These are phyloP conservation scores for Anadara kagoshimensis DNA, from an alignment of 1,140 invertebrate genomes.

Conservation along the genomic window DNA sequence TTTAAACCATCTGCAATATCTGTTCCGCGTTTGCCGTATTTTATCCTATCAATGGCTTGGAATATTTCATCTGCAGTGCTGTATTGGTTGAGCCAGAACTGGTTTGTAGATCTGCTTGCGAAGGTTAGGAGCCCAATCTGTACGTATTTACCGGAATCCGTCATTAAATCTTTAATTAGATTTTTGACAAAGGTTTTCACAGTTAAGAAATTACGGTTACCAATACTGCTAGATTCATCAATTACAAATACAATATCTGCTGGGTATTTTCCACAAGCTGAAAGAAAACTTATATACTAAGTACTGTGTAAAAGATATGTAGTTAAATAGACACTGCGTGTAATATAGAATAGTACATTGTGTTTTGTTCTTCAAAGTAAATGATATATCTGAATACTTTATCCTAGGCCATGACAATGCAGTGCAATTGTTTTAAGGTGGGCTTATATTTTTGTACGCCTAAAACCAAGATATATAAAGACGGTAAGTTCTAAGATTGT, in stretches of 20 bases:
- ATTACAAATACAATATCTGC: constrained; percentile 63
- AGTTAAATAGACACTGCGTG: too few species aligned
- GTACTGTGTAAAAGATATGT: too few species aligned
- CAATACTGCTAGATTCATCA: constrained; percentile 58
- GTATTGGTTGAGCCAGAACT: constrained; percentile 37
- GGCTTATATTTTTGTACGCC: too few species aligned
- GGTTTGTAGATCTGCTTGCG: constrained; percentile 13
- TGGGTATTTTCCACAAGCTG: constrained; percentile 43
- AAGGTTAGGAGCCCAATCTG: constrained; percentile 46
- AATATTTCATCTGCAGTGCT: constrained; percentile 25
- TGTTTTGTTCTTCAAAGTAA: too few species aligned
- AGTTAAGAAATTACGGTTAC: constrained; percentile 44
- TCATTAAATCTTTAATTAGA: constrained; percentile 43
- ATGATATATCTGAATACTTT: too few species aligned
- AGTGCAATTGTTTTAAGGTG: too few species aligned
- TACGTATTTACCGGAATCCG: constrained; percentile 43
- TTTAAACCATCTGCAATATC: constrained; percentile 45
- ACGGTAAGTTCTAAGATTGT: too few species aligned
- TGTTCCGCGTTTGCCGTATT: constrained; percentile 36
- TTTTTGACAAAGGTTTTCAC: constrained; percentile 48
- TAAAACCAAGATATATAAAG: too few species aligned
- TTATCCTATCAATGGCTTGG: constrained; percentile 7
- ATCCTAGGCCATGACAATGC: too few species aligned
- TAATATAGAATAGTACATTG: too few species aligned
- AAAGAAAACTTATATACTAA: constrained; percentile 12